These are phyloP conservation scores for Chrysolina oricalcia DNA, from an alignment of 2,888 invertebrate species.

Conservation along the genomic window DNA sequence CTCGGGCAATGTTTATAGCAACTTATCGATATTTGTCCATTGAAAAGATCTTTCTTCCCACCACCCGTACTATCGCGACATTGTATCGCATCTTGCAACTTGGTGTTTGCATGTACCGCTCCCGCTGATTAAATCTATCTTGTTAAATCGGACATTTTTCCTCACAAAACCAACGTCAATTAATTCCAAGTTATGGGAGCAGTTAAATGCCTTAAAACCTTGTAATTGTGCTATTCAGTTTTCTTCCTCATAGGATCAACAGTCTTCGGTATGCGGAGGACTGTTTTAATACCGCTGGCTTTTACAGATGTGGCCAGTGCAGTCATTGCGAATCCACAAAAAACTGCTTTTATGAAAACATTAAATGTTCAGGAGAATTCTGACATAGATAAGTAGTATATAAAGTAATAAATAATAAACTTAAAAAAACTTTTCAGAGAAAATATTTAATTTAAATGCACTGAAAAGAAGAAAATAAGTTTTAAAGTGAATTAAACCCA, in stretches of 20 bases:
- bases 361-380: no score
- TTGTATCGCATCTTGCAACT: conserved; percentile 57
- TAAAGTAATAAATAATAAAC: no score
- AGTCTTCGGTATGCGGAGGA: neutral
- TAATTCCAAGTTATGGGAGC: conserved; percentile 66
- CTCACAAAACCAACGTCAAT: conserved; percentile 65
- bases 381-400: no score
- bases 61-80: conserved; percentile 43
- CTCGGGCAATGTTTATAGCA: neutral
- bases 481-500: no score
- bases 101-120: conserved; percentile 61
- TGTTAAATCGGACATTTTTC: conserved; percentile 67
- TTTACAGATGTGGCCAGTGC: no score
- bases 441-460: no score
- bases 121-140: conserved; percentile 63
- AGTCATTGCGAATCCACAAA: no score
- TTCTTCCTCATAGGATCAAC: conserved; percentile 30
- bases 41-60: conserved; percentile 14
- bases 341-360: no score
- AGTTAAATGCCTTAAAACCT: conserved; percentile 56
- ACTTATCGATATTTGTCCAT: conserved; percentile 2
- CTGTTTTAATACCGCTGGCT: no score
- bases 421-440: no score
- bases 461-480: no score
- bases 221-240: conserved; percentile 56